These are phyloP conservation scores for Notodonta dromedarius DNA, from an alignment of 2,888 invertebrate genomes.

Conservation along the genomic window DNA sequence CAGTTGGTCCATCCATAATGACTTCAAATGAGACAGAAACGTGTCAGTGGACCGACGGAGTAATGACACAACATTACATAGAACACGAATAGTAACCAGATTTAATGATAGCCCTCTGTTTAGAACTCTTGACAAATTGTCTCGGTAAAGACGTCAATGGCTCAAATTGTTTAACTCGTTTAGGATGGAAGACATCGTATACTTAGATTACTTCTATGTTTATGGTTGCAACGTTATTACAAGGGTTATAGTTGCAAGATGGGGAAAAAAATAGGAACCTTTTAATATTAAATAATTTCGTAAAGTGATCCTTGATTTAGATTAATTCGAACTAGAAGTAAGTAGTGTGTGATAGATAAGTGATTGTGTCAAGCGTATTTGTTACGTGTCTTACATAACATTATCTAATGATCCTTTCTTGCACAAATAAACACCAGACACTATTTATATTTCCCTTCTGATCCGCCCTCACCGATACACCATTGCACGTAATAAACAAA, in stretches of 20 bases:
- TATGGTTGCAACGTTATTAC: neutral
- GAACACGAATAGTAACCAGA: slow-evolving; percentile 20
- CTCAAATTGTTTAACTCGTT: neutral
- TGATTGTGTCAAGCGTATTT: too few relatives aligned
- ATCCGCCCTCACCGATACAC: slow-evolving; percentile 26
- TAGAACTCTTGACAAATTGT: slow-evolving; percentile 36
- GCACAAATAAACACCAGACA: neutral
- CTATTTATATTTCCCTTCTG: neutral
- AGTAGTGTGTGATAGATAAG: too few relatives aligned
- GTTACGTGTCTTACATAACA: too few relatives aligned
- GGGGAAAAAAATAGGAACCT: too few relatives aligned
- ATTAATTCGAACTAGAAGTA: too few relatives aligned
- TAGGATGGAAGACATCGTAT: neutral
- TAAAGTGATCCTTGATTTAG: too few relatives aligned
- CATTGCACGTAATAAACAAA: slow-evolving; percentile 36
- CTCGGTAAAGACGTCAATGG: slow-evolving; percentile 24
- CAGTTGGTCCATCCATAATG: slow-evolving; percentile 31
- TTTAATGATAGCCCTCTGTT: slow-evolving; percentile 36
- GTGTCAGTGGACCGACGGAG: slow-evolving; percentile 37
- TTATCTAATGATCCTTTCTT: too few relatives aligned
- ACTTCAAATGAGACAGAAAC: slow-evolving; percentile 40
- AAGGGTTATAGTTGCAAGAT: too few relatives aligned
- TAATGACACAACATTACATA: slow-evolving; percentile 49
- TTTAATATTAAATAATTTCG: too few relatives aligned
- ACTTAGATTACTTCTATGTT: neutral